Evolutionary conservation across 2,888 invertebrate genomes (phyloP).

Genomic region (Oasisia sp.): DNA sequence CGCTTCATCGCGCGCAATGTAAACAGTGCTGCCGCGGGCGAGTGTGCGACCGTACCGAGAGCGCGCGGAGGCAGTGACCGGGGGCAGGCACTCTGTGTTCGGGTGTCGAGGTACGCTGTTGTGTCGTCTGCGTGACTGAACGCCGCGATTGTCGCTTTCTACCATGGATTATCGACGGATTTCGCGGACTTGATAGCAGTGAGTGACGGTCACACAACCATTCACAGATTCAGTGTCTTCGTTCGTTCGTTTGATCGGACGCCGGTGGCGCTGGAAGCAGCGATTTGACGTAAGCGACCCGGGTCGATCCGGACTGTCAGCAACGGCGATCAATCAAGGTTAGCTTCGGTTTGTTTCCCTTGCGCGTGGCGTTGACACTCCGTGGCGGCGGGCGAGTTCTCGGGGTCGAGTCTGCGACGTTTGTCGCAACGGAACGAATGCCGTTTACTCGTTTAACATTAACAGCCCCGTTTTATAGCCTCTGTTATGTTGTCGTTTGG

Average conservation of each 20-base stretch:
- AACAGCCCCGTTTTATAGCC: background rate
- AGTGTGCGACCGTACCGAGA: background rate
- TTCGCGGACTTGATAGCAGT: background rate
- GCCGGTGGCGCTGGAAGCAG: background rate
- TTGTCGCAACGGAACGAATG: background rate
- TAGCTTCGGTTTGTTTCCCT: conserved; percentile 17
- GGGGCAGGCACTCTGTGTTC: background rate
- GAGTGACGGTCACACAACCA: background rate
- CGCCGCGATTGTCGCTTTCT: background rate
- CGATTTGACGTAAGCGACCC: conserved; percentile 11
- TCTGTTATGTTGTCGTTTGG: background rate
- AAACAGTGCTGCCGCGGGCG: background rate
- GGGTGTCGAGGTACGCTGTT: background rate
- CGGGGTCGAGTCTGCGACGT: background rate
- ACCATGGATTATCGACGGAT: background rate
- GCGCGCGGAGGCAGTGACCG: background rate
- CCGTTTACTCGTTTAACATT: background rate
- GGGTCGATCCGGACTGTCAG: conserved; percentile 17
- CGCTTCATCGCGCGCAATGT: background rate
- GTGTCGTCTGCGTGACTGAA: background rate
- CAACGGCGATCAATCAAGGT: conserved; percentile 10
- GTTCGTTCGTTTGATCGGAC: too few species aligned
- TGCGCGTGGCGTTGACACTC: conserved; percentile 11
- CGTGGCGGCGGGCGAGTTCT: background rate
- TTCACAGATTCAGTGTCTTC: too few species aligned